Percentiles rank a stretch among this genome's conserved stretches.
These are phyloP conservation scores for Shinisaurus crocodilurus DNA, from an alignment of 2,113 vertebrate species.

Conservation along the genomic window DNA sequence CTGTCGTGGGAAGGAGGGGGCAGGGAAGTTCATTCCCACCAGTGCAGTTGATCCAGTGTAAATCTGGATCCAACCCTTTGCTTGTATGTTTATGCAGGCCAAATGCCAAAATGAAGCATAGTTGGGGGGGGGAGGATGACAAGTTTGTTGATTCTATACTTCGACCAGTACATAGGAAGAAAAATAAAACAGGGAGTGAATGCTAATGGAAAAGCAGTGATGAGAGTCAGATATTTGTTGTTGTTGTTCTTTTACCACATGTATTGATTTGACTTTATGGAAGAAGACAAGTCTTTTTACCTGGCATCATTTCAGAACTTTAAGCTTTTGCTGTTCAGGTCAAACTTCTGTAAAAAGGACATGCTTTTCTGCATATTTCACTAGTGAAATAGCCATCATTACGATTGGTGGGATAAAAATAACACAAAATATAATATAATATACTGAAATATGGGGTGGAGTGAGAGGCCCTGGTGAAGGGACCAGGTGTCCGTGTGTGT, in stretches of 20 bases:
- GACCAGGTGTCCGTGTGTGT: not conserved
- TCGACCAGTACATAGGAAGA: not conserved
- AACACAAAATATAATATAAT: not conserved
- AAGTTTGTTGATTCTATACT: not conserved
- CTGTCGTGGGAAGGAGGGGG: too few relatives aligned
- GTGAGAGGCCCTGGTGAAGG: not conserved
- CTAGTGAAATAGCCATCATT: not conserved
- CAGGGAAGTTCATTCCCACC: too few relatives aligned
- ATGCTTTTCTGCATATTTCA: not conserved
- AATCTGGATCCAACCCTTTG: not conserved
- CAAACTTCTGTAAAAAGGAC: not conserved
- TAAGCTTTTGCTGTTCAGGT: not conserved
- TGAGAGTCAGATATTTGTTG: accelerated
- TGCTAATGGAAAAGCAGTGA: accelerated
- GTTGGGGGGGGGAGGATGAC: not conserved
- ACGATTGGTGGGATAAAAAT: not conserved
- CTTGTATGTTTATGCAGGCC: not conserved
- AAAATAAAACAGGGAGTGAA: accelerated
- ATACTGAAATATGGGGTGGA: not conserved
- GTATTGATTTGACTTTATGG: not conserved
- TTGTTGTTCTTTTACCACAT: accelerated
- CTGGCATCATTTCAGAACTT: not conserved
- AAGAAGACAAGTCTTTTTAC: not conserved
- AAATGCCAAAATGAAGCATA: not conserved
- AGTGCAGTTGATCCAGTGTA: too few relatives aligned